Base-by-base conservation (phyloP, 2,797 vertebrate species). In the Sebastes steindachneri region DNA sequence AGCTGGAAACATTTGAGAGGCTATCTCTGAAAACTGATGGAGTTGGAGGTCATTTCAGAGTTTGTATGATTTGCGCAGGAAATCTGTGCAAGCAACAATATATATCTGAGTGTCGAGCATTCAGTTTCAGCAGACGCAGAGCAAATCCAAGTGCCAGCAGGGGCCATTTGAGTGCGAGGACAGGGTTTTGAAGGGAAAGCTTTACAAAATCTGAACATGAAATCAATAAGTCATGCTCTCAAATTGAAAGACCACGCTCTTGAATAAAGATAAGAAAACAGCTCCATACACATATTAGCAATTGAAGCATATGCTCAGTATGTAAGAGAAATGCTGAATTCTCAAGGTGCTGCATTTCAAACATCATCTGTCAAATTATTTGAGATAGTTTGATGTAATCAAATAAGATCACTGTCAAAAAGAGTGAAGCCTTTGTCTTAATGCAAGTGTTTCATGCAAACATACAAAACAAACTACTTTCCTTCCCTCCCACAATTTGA, bases 1-100 rank as follows among this genome's bases (percentile, higher is more conserved):
- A 64, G 63, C 73, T 68, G 76, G 68, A 87, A 80, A 82, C 55
- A 23, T 87, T 79, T 65, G 55, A 63, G 67, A 73, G 26, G 62
- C 59, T 21, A 68, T 69, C 17, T 68, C 35, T 1, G 7, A 68
- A 83, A 75, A 86, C 41, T 45, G 29, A 84, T 48, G 15, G 70
- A 81, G 63, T 58, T 83, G 45, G 57, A 64, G 80, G 62, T 58
- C 28, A 51, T 65, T 79, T 86, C 77, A 73, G 14, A 72, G 74
- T 79, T 57, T 67, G 54, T 57, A 73, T 79, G 59, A 60, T 73
- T 72, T 41, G 23, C 9, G 79, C 8, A 29, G 55, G 55, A 58
- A 33, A 60, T 60, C 58, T 59, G 26, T 29, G 26, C 57, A 29
- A 19, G 26, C 57, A 60, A 33, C 26, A 29, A 59, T 59, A 19